Conservation (phyloP, 92 coral and sea anemone genomes). For the Epizoanthus rinbou region DNA sequence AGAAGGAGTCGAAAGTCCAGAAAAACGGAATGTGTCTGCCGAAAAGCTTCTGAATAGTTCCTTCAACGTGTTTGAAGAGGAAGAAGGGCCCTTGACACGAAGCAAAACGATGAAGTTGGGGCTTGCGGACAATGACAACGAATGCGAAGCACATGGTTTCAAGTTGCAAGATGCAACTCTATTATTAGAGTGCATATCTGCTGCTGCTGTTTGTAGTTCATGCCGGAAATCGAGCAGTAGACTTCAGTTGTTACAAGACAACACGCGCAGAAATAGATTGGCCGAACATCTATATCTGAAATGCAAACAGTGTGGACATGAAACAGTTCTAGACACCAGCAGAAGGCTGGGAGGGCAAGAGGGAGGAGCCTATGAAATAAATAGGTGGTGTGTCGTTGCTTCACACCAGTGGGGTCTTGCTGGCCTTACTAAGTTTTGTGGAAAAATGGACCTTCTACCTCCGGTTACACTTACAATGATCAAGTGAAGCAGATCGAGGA, state of each 20-base stretch:
- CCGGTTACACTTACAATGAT: conserved; percentile 65
- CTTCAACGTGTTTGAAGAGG: conserved; percentile 13
- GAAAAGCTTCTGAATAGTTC: conserved; percentile 31
- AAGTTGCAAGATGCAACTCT: conserved; percentile 34
- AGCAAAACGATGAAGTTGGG: conserved; percentile 21
- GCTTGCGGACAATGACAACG: conserved; percentile 16
- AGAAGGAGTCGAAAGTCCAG: conserved; percentile 17
- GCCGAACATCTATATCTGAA: conserved; percentile 39
- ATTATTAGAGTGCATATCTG: conserved; percentile 21
- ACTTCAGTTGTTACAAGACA: conserved; percentile 26
- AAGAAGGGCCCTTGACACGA: conserved; percentile 24
- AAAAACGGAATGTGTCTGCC: conserved; percentile 32
- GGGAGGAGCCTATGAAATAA: conserved; percentile 67
- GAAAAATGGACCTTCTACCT: conserved; percentile 68
- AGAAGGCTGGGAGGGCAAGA: conserved; percentile 47
- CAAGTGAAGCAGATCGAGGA: conserved; percentile 61
- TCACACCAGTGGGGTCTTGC: conserved; percentile 57
- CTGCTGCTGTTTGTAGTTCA: conserved; percentile 29
- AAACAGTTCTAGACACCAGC: conserved; percentile 54
- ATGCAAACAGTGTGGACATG: conserved; percentile 46
- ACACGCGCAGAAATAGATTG: conserved; percentile 21
- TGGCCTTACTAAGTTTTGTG: conserved; percentile 63
- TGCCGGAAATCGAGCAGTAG: conserved; percentile 27
- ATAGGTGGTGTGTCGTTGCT: conserved; percentile 60
- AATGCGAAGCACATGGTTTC: conserved; percentile 21